Evolutionary conservation across 2,113 vertebrate genomes (phyloP).

Genomic region (Sitta europaea): DNA sequence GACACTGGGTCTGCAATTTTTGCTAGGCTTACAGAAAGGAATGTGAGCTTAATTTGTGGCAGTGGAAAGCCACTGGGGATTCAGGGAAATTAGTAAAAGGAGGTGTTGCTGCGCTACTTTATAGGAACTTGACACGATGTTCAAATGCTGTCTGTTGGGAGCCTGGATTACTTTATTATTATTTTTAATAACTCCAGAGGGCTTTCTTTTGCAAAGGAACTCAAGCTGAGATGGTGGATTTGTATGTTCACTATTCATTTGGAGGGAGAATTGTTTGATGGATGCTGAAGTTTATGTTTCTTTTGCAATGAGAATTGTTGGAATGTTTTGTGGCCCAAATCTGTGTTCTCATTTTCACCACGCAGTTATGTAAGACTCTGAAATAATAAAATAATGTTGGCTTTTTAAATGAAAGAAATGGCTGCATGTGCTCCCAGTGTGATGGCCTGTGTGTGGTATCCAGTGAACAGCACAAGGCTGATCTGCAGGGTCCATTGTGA

Average conservation of each 20-base stretch:
- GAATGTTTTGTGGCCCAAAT: slow-evolving; percentile 30
- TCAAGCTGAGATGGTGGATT: slow-evolving; percentile 63
- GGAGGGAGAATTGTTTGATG: slow-evolving; percentile 54
- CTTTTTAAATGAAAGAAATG: slow-evolving; percentile 13
- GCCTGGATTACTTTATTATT: slow-evolving; percentile 40
- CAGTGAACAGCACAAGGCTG: not conserved
- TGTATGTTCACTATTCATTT: slow-evolving; percentile 61
- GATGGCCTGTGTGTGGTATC: not conserved
- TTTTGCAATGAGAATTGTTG: slow-evolving; percentile 56
- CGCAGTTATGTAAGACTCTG: slow-evolving; percentile 14
- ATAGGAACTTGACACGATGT: slow-evolving; percentile 43
- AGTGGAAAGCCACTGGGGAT: not conserved
- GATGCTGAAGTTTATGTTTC: slow-evolving; percentile 50
- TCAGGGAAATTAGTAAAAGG: slow-evolving; percentile 49
- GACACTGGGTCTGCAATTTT: not conserved
- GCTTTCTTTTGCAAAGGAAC: slow-evolving; percentile 57
- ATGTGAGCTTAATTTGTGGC: slow-evolving; percentile 36
- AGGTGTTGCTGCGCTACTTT: slow-evolving; percentile 39
- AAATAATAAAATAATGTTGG: slow-evolving; percentile 32
- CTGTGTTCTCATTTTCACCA: slow-evolving; percentile 59
- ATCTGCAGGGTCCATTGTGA: not conserved
- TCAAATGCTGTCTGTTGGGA: slow-evolving; percentile 42
- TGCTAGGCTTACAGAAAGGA: slow-evolving; percentile 42
- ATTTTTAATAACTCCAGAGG: slow-evolving; percentile 57
- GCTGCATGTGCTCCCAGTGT: slow-evolving; percentile 25